Evolutionary conservation across 35 echinoderm and acorn worm genomes (phyloP).

Genomic region (Stichopus chloronotus): DNA sequence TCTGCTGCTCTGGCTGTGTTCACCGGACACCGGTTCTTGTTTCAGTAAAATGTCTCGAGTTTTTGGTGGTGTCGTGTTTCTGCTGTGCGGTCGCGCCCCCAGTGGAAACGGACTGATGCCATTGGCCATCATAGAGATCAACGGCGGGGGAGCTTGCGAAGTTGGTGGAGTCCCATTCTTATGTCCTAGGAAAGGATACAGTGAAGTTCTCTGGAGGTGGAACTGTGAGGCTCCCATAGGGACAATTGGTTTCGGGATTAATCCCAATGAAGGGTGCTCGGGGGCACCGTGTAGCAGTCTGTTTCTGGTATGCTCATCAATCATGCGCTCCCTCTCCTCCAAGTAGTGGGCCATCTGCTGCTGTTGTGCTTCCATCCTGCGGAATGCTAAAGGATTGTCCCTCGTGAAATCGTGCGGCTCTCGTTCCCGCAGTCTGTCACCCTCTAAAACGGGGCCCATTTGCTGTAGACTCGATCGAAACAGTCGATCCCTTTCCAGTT

Average conservation of each 20-base stretch:
- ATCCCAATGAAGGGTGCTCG: conserved; percentile 34
- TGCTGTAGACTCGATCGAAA: conserved; percentile 78
- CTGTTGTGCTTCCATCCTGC: conserved; percentile 60
- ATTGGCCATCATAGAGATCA: conserved; percentile 71
- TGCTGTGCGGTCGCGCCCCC: conserved; percentile 58
- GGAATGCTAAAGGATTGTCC: conserved; percentile 78
- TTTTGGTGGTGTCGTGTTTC: conserved; percentile 77
- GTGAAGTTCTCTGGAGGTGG: conserved; percentile 64
- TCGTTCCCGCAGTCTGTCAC: conserved; percentile 80
- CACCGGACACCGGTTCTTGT: conserved; percentile 50
- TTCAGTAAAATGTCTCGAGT: conserved; percentile 38
- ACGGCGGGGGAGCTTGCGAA: conserved; percentile 67
- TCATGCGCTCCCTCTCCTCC: conserved; percentile 76
- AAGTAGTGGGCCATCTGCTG: conserved; percentile 85
- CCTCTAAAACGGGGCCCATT: conserved; percentile 77
- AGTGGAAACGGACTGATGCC: conserved; percentile 55
- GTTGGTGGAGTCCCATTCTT: conserved; percentile 86
- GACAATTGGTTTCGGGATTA: conserved; percentile 32
- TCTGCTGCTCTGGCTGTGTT: conserved; percentile 45
- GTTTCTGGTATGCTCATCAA: conserved; percentile 70
- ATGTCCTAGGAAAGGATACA: conserved; percentile 70
- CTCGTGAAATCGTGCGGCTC: conserved; percentile 88
- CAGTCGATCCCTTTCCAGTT: conserved; percentile 84
- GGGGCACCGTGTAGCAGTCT: conserved; percentile 62
- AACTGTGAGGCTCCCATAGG: conserved; percentile 55